Evolutionary conservation across 2,113 vertebrate genomes (phyloP).

Genomic region (Ondatra zibethicus): DNA sequence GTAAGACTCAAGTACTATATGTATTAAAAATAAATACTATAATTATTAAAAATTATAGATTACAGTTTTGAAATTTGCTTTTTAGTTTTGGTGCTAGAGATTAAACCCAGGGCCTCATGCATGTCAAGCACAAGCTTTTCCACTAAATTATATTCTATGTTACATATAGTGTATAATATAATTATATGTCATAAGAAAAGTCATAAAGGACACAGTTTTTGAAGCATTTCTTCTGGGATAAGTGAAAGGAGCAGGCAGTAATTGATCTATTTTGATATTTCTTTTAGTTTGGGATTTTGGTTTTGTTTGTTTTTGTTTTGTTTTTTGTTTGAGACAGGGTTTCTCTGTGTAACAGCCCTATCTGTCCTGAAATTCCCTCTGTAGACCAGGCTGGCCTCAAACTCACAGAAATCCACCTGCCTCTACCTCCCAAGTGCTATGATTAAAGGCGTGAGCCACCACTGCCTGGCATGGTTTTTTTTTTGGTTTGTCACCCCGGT

Average conservation of each 20-base stretch:
- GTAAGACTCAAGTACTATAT: background rate
- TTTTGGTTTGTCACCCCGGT: background rate
- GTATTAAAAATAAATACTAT: background rate
- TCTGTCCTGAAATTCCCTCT: no score
- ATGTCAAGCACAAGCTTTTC: background rate
- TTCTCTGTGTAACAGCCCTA: no score
- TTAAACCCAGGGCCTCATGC: background rate
- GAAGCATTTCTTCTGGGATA: background rate
- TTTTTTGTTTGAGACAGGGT: no score
- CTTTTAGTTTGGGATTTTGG: no score
- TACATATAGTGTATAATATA: background rate
- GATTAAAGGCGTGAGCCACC: no score
- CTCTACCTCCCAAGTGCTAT: no score
- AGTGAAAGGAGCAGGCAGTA: background rate
- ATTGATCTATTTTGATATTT: no score
- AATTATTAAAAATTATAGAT: background rate
- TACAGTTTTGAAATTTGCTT: background rate
- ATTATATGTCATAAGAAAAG: background rate
- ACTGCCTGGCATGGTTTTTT: no score
- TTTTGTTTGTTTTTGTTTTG: no score
- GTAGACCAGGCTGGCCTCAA: no score
- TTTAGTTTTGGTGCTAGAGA: background rate
- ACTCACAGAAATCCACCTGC: no score
- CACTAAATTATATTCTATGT: background rate
- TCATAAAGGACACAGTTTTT: background rate